Evolutionary conservation across 2,797 vertebrate species (phyloP).

Genomic region (Loris lydekkerianus): DNA sequence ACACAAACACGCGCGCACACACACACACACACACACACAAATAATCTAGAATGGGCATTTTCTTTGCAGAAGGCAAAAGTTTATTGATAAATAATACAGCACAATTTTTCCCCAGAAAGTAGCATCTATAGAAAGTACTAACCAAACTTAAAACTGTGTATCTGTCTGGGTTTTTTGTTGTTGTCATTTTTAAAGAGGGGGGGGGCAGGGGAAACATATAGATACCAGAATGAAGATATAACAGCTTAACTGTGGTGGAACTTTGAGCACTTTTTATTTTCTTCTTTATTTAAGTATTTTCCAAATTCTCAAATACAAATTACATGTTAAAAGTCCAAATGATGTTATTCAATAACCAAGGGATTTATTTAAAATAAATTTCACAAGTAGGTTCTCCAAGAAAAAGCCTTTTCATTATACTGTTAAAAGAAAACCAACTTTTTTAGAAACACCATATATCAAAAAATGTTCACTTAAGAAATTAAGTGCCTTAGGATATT

Average conservation of each 20-base stretch:
- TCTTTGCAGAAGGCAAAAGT: constrained; percentile 43
- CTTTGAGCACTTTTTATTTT: constrained; percentile 58
- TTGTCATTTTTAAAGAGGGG: not conserved
- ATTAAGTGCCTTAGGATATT: not conserved
- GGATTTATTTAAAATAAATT: constrained; percentile 53
- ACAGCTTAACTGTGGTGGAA: constrained; percentile 8
- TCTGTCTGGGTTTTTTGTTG: not conserved
- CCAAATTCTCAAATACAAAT: constrained; percentile 58
- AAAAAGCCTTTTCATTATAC: constrained; percentile 48
- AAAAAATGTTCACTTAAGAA: constrained; percentile 52
- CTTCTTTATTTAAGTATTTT: constrained; percentile 68
- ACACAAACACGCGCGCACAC: not conserved
- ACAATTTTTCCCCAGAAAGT: constrained; percentile 27
- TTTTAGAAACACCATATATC: constrained; percentile 10
- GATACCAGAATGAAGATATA: not conserved
- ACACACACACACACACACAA: not conserved
- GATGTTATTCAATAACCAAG: constrained; percentile 34
- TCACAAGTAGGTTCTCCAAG: constrained; percentile 36
- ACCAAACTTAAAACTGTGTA: constrained; percentile 2
- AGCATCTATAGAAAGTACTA: constrained; percentile 1
- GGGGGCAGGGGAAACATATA: not conserved
- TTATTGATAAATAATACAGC: constrained; percentile 71
- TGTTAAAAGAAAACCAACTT: constrained; percentile 51
- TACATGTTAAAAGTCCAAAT: constrained; percentile 50
- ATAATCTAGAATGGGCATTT: constrained; percentile 34